Evolutionary conservation across 2,888 invertebrate species (phyloP).

Genomic region (Pyrrhia umbra): DNA sequence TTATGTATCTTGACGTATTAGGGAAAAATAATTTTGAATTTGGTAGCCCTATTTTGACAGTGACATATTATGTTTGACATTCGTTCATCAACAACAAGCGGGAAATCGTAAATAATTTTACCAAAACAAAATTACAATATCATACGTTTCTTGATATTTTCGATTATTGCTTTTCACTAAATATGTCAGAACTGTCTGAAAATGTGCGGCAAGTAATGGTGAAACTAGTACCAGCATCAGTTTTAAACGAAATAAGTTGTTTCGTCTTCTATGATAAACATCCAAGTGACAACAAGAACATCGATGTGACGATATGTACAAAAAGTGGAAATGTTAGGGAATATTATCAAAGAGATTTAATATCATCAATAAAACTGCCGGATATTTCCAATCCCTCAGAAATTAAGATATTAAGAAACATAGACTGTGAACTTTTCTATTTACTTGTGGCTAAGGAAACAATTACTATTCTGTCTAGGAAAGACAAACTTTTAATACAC

Average conservation of each 20-base stretch:
- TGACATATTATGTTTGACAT: background rate
- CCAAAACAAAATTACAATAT: background rate
- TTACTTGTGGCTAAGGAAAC: constrained; percentile 69
- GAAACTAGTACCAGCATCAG: constrained; percentile 73
- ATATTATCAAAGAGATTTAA: constrained; percentile 73
- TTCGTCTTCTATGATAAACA: constrained; percentile 82
- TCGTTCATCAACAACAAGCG: background rate
- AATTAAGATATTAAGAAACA: constrained; percentile 76
- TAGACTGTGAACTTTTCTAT: constrained; percentile 76
- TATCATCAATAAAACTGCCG: constrained; percentile 67
- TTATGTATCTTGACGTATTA: background rate
- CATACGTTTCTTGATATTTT: too few species aligned
- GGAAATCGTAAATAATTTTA: background rate
- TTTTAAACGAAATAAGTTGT: constrained; percentile 73
- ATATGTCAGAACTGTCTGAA: constrained; percentile 55
- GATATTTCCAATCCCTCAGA: constrained; percentile 57
- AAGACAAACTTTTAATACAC: constrained; percentile 64
- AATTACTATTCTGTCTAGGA: constrained; percentile 74
- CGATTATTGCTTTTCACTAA: background rate
- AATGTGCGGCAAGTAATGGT: constrained; percentile 69
- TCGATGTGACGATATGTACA: constrained; percentile 80
- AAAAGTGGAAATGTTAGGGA: constrained; percentile 77
- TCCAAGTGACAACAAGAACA: constrained; percentile 70
- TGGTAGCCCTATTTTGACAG: constrained; percentile 11
- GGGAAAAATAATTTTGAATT: background rate